These are phyloP conservation scores for Laticauda laticaudata DNA, from an alignment of 2,113 vertebrate species.

Conservation along the genomic window DNA sequence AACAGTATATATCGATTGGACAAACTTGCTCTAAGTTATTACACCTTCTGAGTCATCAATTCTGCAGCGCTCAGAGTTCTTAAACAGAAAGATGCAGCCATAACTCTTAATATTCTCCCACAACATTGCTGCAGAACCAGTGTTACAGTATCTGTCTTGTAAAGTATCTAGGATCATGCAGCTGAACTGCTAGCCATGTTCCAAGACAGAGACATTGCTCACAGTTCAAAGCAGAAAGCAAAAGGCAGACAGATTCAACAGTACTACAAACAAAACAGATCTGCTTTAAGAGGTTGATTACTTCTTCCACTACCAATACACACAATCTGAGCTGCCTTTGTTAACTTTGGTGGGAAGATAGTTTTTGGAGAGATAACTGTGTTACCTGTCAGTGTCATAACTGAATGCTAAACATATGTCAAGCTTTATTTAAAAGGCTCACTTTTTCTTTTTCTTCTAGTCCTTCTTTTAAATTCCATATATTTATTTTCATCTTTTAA, in stretches of 20 bases:
- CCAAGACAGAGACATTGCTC: constrained; percentile 34
- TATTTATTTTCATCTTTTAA: not conserved
- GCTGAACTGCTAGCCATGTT: constrained; percentile 46
- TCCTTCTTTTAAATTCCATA: not conserved
- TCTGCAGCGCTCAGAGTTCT: not conserved
- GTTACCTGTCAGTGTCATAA: constrained; percentile 17
- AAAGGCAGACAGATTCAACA: constrained; percentile 48
- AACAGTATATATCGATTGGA: not conserved
- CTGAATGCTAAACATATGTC: constrained; percentile 33
- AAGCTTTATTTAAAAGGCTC: not conserved
- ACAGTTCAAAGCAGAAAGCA: constrained; percentile 32
- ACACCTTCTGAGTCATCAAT: constrained; percentile 41
- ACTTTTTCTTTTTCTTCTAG: too few relatives aligned
- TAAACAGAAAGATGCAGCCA: constrained; percentile 24
- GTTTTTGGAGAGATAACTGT: not conserved
- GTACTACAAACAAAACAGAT: not conserved
- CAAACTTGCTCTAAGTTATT: constrained; percentile 29
- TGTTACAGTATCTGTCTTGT: constrained; percentile 21
- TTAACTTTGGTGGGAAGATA: constrained; percentile 19
- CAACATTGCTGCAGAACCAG: constrained; percentile 28
- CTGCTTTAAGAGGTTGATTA: constrained; percentile 49
- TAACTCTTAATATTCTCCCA: constrained; percentile 23
- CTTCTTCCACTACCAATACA: constrained; percentile 34
- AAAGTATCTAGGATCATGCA: constrained; percentile 50
- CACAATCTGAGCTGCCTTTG: constrained; percentile 40